phyloP scores from a whole-genome alignment of 2,888 invertebrate genomes.

The Troides oblongomaculatus region DNA sequence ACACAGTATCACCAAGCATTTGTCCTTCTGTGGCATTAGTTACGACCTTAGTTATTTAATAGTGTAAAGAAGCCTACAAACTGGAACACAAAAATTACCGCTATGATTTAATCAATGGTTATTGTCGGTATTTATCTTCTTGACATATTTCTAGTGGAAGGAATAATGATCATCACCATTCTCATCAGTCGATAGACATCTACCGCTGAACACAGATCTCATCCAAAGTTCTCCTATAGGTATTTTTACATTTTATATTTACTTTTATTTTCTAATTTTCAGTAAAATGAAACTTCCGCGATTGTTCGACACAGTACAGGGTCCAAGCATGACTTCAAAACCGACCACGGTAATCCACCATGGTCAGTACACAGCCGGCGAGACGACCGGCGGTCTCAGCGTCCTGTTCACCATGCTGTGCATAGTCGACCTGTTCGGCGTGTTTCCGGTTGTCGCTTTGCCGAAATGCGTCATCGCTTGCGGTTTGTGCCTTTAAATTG shows the following conservation, averaged over 20 bases:
- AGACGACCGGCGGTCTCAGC: slow-evolving; percentile 79
- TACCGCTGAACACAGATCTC: neutral
- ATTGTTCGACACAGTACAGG: neutral
- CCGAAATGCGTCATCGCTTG: slow-evolving; percentile 88
- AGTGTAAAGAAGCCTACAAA: too few relatives aligned
- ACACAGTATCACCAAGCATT: too few relatives aligned
- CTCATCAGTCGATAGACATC: too few relatives aligned
- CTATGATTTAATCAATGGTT: too few relatives aligned
- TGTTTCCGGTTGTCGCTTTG: slow-evolving; percentile 88
- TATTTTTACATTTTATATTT: neutral
- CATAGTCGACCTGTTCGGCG: slow-evolving; percentile 90
- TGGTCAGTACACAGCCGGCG: slow-evolving; percentile 47
- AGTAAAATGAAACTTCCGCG: slow-evolving; percentile 13
- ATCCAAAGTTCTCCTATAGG: neutral
- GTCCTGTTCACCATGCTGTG: slow-evolving; percentile 86
- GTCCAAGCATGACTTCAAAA: slow-evolving; percentile 2
- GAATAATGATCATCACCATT: too few relatives aligned
- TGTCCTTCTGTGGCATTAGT: too few relatives aligned
- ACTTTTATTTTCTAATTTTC: slow-evolving; percentile 4
- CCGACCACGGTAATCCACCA: slow-evolving; percentile 42
- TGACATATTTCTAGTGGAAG: too few relatives aligned
- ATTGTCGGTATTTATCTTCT: too few relatives aligned
- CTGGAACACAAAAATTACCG: too few relatives aligned
- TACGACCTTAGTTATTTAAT: too few relatives aligned
- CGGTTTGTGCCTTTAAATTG: slow-evolving; percentile 71